Evolutionary conservation across 2,888 invertebrate species (phyloP), one percentile per base, ranked within the genome.

Genomic region (Sisyra terminalis): DNA sequence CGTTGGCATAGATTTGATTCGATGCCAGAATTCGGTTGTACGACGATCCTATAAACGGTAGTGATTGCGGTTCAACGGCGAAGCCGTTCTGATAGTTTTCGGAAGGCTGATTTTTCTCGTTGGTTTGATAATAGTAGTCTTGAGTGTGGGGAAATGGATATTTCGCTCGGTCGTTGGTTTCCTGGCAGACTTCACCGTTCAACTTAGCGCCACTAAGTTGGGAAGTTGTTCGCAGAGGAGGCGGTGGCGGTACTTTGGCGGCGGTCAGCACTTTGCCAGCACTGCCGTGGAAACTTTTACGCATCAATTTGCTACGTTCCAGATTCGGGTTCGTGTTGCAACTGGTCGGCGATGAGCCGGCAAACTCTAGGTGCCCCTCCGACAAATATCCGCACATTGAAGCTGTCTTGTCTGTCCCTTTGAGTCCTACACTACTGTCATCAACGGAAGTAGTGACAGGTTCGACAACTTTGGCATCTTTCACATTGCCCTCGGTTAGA

Each of bases 201-300:
- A 70, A 71, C 68, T 78, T 78, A 64, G 75, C 63, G 56, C 70
- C 73, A 60, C 74, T 79, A 61, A 89, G 76, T 53, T 88, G 81
- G 53, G 88, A 88, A 61, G 86, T 87, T 53, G 84, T 88, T 50
- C 88, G 71, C 54, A 88, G 68, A 41, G 88, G 89, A 39, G 83
- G 83, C 10, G 88, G 88, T 9, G 81, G 81, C 17, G 85, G 85
- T 13, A 88, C 87, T 65, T 87, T 88, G 13, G 85, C 81, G 44
- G 78, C 80, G 11, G 84, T 83, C 47, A 87, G 59, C 52, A 84
- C 79, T 56, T 86, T 82, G 1, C 83, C 83, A 18, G 77, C 78
- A 55, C 85, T 87, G 34, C 85, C 83, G 54, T 87, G 86, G 58
- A 87, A 86, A 59, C 86, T 87, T 57, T 88, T 88, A 51, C 87